These are phyloP conservation scores for Synodontis membranacea DNA, from an alignment of 2,113 vertebrate species.

Conservation along the genomic window DNA sequence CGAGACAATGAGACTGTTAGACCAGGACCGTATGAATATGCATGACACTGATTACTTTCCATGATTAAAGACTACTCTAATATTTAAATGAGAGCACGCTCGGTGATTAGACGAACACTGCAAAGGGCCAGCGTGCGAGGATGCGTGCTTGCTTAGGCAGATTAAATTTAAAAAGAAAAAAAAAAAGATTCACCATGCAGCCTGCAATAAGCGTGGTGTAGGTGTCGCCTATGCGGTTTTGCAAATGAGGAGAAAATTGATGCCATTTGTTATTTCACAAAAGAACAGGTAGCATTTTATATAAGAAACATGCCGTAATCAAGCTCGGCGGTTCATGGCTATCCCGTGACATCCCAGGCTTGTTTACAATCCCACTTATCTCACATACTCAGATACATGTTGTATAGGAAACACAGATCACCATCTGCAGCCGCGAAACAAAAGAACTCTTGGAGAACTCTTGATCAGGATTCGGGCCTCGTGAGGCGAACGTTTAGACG, in stretches of 20 bases:
- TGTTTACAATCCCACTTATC: constrained; percentile 31
- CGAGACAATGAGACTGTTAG: constrained; percentile 98
- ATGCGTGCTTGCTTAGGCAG: constrained; percentile 25
- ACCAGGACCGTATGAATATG: constrained; percentile 98
- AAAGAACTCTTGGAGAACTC: constrained; percentile 1
- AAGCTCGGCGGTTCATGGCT: constrained; percentile 9
- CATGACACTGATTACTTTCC: constrained; percentile 99
- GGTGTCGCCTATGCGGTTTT: constrained; percentile 4
- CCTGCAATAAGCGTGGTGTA: not conserved
- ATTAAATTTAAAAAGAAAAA: constrained; percentile 22
- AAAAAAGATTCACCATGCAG: not conserved
- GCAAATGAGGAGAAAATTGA: constrained; percentile 26
- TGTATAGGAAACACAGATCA: constrained; percentile 16
- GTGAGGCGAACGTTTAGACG: not conserved
- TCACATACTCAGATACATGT: not conserved
- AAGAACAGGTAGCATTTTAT: constrained; percentile 27
- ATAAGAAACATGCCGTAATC: not conserved
- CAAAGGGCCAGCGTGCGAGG: constrained; percentile 40
- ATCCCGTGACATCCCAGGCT: not conserved
- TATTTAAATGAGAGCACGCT: constrained; percentile 99
- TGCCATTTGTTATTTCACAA: constrained; percentile 2
- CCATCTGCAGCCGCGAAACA: constrained; percentile 23
- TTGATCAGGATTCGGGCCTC: constrained; percentile 7
- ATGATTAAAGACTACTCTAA: constrained; percentile 99
- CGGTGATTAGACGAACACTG: constrained; percentile 91